Percentiles rank a stretch among this genome's conserved stretches.
These are phyloP conservation scores for Chionoecetes opilio DNA, from an alignment of 1,140 invertebrate genomes.

Conservation along the genomic window DNA sequence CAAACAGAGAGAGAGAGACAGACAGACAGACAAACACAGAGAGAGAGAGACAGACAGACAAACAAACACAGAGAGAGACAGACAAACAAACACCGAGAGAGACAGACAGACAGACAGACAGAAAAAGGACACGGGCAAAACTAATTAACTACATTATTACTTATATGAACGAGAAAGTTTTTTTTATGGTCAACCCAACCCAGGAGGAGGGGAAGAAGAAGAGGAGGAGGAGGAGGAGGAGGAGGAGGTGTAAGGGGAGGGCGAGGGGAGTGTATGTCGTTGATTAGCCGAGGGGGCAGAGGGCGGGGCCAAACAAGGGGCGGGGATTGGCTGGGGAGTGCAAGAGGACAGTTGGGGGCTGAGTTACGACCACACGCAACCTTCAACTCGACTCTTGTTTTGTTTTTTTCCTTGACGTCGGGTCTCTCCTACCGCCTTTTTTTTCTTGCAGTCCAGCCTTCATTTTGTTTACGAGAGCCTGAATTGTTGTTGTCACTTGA, in stretches of 20 bases:
- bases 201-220: not conserved
- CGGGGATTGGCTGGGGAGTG: constrained; percentile 28
- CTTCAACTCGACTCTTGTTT: not conserved
- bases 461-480: constrained; percentile 32
- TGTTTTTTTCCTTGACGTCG: not conserved
- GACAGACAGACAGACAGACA: too few relatives aligned
- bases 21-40: too few relatives aligned
- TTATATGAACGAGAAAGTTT: not conserved
- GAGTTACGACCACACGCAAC: not conserved
- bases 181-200: not conserved
- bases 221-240: not conserved
- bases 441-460: not conserved
- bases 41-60: too few relatives aligned
- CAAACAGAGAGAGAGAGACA: too few relatives aligned
- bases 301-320: not conserved
- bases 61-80: too few relatives aligned
- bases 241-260: not conserved
- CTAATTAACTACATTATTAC: not conserved
- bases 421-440: not conserved
- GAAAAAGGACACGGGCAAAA: not conserved
- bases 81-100: too few relatives aligned
- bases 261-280: not conserved
- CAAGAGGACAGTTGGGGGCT: not conserved
- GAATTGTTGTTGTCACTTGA: constrained; percentile 39
- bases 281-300: constrained; percentile 51